Percentiles rank a stretch among this genome's conserved stretches.
These are phyloP conservation scores for Grapholita molesta DNA, from an alignment of 1,140 invertebrate species.

Conservation along the genomic window DNA sequence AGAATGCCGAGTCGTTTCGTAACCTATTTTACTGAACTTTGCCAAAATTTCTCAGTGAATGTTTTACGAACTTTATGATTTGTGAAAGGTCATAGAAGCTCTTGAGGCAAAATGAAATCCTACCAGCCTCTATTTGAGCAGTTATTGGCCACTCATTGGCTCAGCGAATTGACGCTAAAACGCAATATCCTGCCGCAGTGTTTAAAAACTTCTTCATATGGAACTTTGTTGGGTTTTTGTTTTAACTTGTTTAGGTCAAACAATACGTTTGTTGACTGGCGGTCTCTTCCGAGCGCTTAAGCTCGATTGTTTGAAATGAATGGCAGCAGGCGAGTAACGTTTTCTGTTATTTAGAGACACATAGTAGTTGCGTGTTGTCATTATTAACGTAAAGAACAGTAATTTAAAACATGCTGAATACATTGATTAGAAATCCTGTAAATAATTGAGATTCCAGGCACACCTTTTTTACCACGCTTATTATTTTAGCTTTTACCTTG, in stretches of 20 bases:
- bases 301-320: conserved; percentile 11
- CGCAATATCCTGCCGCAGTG: conserved; percentile 54
- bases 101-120: conserved; percentile 50
- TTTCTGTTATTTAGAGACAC: background rate
- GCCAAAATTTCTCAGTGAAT: background rate
- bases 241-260: conserved; percentile 15
- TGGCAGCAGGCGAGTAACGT: background rate
- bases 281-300: conserved; percentile 16
- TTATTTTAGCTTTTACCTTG: no score
- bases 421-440: no score
- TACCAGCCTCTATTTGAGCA: conserved; percentile 46
- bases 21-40: background rate
- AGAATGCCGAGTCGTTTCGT: background rate
- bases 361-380: background rate
- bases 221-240: conserved; percentile 9
- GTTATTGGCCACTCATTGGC: conserved; percentile 64
- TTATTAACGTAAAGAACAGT: no score
- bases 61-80: conserved; percentile 14
- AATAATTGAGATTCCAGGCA: no score
- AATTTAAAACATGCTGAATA: no score
- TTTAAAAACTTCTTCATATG: conserved; percentile 16
- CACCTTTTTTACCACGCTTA: no score
- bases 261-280: background rate
- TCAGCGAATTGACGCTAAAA: conserved; percentile 52
- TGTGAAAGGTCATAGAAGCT: conserved; percentile 6